These are phyloP conservation scores for Sisor rabdophorus DNA, from an alignment of 2,113 vertebrate genomes.

Conservation along the genomic window DNA sequence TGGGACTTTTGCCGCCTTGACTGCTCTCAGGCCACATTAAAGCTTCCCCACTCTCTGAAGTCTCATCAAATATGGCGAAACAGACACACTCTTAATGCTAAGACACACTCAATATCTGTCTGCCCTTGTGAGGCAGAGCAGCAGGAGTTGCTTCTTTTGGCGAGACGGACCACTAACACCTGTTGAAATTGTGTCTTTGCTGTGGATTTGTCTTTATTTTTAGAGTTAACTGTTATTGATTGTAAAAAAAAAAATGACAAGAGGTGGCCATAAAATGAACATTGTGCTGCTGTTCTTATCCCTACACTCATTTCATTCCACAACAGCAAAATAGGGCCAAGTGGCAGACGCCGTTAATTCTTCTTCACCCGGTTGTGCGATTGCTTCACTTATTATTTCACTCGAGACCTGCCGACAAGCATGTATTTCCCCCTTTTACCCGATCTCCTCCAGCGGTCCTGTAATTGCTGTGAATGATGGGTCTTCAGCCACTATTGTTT, in stretches of 20 bases:
- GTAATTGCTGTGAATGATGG: constrained; percentile 44
- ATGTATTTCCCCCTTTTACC: neutral
- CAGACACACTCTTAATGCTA: constrained; percentile 10
- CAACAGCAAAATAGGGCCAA: neutral
- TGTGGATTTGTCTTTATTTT: constrained; percentile 5
- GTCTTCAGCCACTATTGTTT: constrained; percentile 37
- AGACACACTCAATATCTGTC: constrained; percentile 33
- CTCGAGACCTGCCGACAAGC: neutral
- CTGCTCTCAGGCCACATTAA: constrained; percentile 52
- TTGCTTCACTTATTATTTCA: neutral
- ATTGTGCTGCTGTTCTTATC: too few species aligned
- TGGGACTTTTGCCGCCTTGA: constrained; percentile 46
- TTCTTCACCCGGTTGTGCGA: neutral
- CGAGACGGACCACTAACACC: constrained; percentile 1
- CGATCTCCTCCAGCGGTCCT: constrained; percentile 10
- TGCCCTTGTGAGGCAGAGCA: constrained; percentile 39
- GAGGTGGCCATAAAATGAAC: too few species aligned
- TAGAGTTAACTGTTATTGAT: neutral
- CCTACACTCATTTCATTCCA: neutral
- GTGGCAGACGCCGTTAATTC: neutral
- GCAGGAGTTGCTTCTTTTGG: constrained; percentile 13
- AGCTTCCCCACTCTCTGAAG: constrained; percentile 48
- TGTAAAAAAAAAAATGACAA: too few species aligned
- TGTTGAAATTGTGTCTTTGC: constrained; percentile 9
- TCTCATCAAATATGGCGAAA: constrained; percentile 41